Base-by-base conservation (phyloP, 2,797 vertebrate genomes). In the Characodon lateralis region DNA sequence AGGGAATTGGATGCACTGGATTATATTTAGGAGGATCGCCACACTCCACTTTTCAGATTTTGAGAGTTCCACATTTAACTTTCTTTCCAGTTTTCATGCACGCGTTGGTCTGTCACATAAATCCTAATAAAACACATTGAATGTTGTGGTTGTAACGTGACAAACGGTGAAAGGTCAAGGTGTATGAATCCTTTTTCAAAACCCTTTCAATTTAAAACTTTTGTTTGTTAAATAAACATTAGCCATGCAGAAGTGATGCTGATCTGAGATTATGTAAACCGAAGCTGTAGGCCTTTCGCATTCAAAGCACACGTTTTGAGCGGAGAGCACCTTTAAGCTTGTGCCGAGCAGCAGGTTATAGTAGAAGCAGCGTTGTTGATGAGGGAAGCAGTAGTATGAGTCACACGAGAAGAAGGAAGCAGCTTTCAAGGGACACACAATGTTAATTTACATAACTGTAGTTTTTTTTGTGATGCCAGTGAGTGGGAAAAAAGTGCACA, bases 371-470 rank as follows among this genome's bases (percentile, higher is more conserved):
- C 85, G 72, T 31, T 81, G 82, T 70, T 87, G 82, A 85, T 85
- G 86, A 91, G 89, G 89, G 88, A 95, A 93, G 89, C 68, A 77
- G 86, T 85, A 85, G 88, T 83, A 81, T 88, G 87, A 92, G 75
- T 94, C 91, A 94, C 72, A 81, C 4, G 59, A 84, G 78, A 78
- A 72, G 90, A 78, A 72, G 90, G 92, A 93, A 94, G 85, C 65
- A 87, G 84, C 83, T 88, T 93, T 94, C 87, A 91, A 89, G 86
- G 85, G 78, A 92, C 79, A 81, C 22, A 71, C 63, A 28, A 14
- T 26, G 80, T 78, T n/a, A 13, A 92, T 93, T 92, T 89, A 88
- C 88, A 93, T 89, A 87, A 89, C 91, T 89, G 86, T 89, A 85
- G 56, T 72, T 77, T 90, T 88, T 84, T 58, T 2, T 22, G 16